Conservation (phyloP, 2,888 invertebrate species). For the Cheiracanthium punctorium region DNA sequence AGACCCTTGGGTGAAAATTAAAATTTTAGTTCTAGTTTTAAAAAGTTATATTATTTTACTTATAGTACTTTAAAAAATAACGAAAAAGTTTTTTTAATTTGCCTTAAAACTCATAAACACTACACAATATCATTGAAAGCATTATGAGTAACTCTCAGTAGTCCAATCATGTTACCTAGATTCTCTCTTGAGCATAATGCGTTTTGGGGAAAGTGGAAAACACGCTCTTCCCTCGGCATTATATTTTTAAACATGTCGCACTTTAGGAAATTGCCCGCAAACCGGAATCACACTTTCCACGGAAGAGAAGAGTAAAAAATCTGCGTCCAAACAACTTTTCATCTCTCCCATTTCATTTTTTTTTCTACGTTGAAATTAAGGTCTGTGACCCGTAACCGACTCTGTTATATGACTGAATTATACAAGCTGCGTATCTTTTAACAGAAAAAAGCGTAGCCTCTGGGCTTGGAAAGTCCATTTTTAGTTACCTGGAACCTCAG, state of each 20-base stretch:
- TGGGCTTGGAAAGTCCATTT: neutral
- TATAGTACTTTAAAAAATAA: too few species aligned
- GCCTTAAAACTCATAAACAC: too few species aligned
- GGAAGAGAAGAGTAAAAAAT: neutral
- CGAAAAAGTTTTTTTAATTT: too few species aligned
- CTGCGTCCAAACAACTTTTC: neutral
- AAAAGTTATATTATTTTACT: too few species aligned
- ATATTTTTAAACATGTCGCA: neutral
- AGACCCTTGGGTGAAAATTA: too few species aligned
- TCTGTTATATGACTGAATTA: neutral
- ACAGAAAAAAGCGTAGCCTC: neutral
- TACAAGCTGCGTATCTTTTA: neutral
- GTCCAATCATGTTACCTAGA: too few species aligned
- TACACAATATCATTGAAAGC: too few species aligned
- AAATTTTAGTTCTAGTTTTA: too few species aligned
- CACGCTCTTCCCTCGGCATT: neutral
- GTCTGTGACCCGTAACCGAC: constrained; percentile 4
- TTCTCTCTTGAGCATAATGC: too few species aligned
- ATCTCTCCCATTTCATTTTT: neutral
- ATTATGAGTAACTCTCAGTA: too few species aligned
- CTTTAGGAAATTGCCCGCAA: neutral
- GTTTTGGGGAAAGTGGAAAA: neutral
- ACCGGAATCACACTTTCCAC: neutral
- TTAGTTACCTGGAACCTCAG: neutral
- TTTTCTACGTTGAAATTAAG: neutral